Base-by-base conservation (phyloP, 1,140 invertebrate species). In the Dendrolimus kikuchii region DNA sequence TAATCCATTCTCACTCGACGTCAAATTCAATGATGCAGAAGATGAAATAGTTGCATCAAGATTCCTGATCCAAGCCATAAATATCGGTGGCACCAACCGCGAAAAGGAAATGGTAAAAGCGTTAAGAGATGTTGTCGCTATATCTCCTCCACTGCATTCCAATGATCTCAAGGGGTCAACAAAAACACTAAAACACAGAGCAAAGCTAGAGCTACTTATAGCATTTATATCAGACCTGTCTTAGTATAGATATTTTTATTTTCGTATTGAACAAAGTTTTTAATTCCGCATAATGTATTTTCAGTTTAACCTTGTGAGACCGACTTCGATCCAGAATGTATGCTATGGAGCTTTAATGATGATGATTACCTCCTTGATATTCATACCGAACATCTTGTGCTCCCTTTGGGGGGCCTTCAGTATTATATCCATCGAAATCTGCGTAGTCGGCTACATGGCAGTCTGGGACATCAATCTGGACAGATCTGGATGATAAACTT, bases 401-500 rank as follows among this genome's bases (percentile, higher is more conserved):
- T 96, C 96, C 0, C 81, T 99, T 5, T 98, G 97, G 95, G 96
- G 99, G 0, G 96, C 96, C 4, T 94, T 98, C 59, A 97, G 96
- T 59, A 98, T 99, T 42, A 91, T 98, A 8, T 98, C 96, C 2
- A 99, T 99, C 57, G 96, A 99, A 81, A 83, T 95, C 5, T 97
- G 98, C n/a, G 96, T 99, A 0, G 94, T 98, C 3, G 98, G 98
- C 0, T 98, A 98, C 86, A 98, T 99, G 95, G 93, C 96, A 0
- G 86, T 98, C 0, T 99, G 98, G 97, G 92, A 93, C 60, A 96
- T 99, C 0, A 98, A 96, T 71, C 87, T 99, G 40, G 98, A 99
- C 79, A 97, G 4, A 98, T 99, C 66, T 99, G 97, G 0, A 99
- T 99, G 97, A 99, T 99, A 43, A 99, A 99, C 71, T 89, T 99